Base-by-base conservation (phyloP, 2,888 invertebrate species). In the Cataglyphis cursor region DNA sequence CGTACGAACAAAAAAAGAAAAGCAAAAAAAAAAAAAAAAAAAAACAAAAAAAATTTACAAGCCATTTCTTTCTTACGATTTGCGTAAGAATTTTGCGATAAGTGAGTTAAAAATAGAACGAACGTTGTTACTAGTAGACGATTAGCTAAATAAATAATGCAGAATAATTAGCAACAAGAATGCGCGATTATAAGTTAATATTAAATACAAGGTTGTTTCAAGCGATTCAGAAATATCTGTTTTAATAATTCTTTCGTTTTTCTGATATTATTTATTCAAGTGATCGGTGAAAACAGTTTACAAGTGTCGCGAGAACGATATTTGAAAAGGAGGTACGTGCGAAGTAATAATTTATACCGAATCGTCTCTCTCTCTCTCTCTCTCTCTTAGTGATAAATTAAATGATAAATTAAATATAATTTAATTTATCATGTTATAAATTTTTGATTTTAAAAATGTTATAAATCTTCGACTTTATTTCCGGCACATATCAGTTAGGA, bases 201-300 rank as follows among this genome's bases (percentile, higher is more conserved):
- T 74, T 48, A 64, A 54, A 5, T 15, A 38, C 4, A 18, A 18
- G 24, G 35, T 24, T 64, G 64, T 1, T 64, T 6, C 15, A 51
- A 48, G 70, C 21, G 15, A 75, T 21, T 75, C 35, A 24, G 24
- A 54, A 8, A 28, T 38, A 38, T 54, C 18, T 12, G n/a, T n/a
- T 12, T 28, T 10, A 41, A 66, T 64, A 31, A 82, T 65, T 57
- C 57, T 35, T 57, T n/a, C 2, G 18, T 31, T 12, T 8, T 15
- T n/a, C 24, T 65, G 18, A 9, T 68, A 59, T 5, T 68, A 68
- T 75, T 82, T 75, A 38, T 6, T 59, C 75, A 61, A 61, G 44
- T 75, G 66, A 66, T 24, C 59, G n/a, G 61, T 24, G 24, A 75
- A 65, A 65, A 80, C 44, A 64, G 21, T 64, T 75, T 48, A 38